Percentiles rank a stretch among this genome's conserved stretches.
Conservation (phyloP, 2,797 vertebrate species). For the Cyprinella venusta region DNA sequence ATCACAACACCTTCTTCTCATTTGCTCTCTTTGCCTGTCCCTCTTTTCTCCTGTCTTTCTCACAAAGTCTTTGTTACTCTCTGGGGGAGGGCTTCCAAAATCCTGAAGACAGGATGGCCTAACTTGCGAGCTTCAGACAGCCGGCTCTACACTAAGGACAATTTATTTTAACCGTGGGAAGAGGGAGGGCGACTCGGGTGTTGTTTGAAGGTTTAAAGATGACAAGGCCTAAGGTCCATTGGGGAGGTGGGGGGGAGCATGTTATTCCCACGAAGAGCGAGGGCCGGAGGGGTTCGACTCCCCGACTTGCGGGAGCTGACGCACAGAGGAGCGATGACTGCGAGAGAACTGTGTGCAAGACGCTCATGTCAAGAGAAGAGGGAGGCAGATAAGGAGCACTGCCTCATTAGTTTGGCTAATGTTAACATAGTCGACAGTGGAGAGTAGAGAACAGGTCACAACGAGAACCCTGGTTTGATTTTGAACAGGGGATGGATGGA, state of each 20-base stretch:
- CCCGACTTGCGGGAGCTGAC: slow-evolving; percentile 54
- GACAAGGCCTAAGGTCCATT: slow-evolving; percentile 74
- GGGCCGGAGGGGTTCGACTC: slow-evolving; percentile 57
- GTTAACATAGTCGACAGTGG: slow-evolving; percentile 59
- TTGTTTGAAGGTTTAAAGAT: slow-evolving; percentile 83
- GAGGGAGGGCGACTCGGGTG: slow-evolving; percentile 52
- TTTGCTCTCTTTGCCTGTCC: slow-evolving; percentile 37
- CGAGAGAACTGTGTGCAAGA: slow-evolving; percentile 41
- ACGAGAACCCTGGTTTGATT: slow-evolving; percentile 29
- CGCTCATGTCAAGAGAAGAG: slow-evolving; percentile 55
- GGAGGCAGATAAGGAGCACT: slow-evolving; percentile 56
- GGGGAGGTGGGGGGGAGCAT: slow-evolving; percentile 69
- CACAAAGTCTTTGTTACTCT: slow-evolving; percentile 44
- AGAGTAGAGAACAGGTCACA: slow-evolving; percentile 54
- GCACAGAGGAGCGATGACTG: slow-evolving; percentile 58
- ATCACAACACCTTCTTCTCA: slow-evolving; percentile 43
- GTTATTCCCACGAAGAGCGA: slow-evolving; percentile 68
- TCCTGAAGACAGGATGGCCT: slow-evolving; percentile 74
- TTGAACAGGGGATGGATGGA: slow-evolving; percentile 47
- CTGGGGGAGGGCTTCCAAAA: slow-evolving; percentile 65
- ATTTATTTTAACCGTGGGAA: slow-evolving; percentile 78
- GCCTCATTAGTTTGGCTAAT: slow-evolving; percentile 63
- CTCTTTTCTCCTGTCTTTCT: slow-evolving; percentile 41
- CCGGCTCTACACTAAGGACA: slow-evolving; percentile 75
- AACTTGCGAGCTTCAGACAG: slow-evolving; percentile 74